A percentile compares a stretch with the other conserved stretches of the same genome.
Evolutionary conservation across 1,140 invertebrate species (phyloP).

Genomic region (Melitaea cinxia): DNA sequence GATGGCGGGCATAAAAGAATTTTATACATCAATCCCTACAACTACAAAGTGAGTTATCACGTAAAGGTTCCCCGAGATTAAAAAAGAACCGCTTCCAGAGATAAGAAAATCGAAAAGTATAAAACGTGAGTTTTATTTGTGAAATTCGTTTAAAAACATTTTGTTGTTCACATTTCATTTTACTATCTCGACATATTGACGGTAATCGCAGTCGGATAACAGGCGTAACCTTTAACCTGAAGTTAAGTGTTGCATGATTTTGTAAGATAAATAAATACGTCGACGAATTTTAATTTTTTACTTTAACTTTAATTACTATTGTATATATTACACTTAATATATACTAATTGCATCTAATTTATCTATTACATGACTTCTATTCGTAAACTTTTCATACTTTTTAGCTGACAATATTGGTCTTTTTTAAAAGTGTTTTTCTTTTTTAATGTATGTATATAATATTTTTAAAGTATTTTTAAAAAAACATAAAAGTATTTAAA

Average conservation of each 20-base stretch:
- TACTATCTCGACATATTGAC: slow-evolving; percentile 28
- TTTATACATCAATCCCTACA: slow-evolving; percentile 31
- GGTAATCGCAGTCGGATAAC: slow-evolving; percentile 22
- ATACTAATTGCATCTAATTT: too few relatives aligned
- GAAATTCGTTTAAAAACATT: slow-evolving; percentile 24
- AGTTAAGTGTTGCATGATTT: slow-evolving; percentile 11
- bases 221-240: slow-evolving; percentile 16
- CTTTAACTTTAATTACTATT: too few relatives aligned
- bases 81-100: background rate
- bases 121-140: background rate
- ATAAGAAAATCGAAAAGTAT: slow-evolving; percentile 5
- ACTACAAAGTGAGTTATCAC: slow-evolving; percentile 27
- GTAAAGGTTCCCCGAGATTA: slow-evolving; percentile 7
- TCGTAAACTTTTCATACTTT: too few relatives aligned
- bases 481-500: too few relatives aligned
- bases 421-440: too few relatives aligned
- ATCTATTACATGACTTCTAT: too few relatives aligned
- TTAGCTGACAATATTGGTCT: too few relatives aligned
- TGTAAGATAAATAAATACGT: slow-evolving; percentile 4
- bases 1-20: slow-evolving; percentile 28
- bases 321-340: too few relatives aligned
- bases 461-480: too few relatives aligned
- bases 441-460: too few relatives aligned
- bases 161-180: slow-evolving; percentile 18
- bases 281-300: too few relatives aligned